Evolutionary conservation across 2,888 invertebrate genomes (phyloP), one percentile per base, ranked within the genome.

Genomic region (Hydriomena furcata): DNA sequence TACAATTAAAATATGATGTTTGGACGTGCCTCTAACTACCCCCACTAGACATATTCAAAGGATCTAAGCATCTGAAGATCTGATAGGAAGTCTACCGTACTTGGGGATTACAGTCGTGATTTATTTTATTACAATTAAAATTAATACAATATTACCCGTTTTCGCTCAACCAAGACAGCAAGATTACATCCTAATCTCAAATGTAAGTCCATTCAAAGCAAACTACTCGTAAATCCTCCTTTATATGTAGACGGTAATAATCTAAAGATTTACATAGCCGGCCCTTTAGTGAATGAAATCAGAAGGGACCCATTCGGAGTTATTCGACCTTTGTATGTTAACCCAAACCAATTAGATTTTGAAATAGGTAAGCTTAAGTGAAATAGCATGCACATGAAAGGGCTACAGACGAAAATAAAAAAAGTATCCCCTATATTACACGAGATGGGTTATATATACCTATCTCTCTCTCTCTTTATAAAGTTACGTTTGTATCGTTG

Each of bases 281-380:
- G 31, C 37, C 48, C 52, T 36, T 62, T 60, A 54, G 52, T 59
- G 46, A 60, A 58, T 52, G 57, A 51, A 58, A 57, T 61, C 52
- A 61, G 56, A 48, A 48, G 52, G 42, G 50, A 32, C 63, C n/a
- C 50, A 68, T 66, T 70, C 58, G 55, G 24, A 47, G 48, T 63
- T 55, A 62, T 54, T 64, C 61, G 46, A 41, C 43, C 53, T 60
- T 60, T 56, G 52, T 58, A 56, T 55, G 45, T 34, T 55, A 44
- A 30, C 66, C 61, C 54, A 55, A 52, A 60, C 58, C 63, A 68
- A 66, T 68, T 64, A 66, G 61, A 56, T 57, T 52, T 56, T 48
- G 49, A 37, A 63, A 61, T 61, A 32, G 38, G 31, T 37, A 11
- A 32, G 45, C 34, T 27, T 25, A 8, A 8, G 17, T 6, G 7